Conservation (phyloP, 2,113 vertebrate species). For the Cryptotis parvus region DNA sequence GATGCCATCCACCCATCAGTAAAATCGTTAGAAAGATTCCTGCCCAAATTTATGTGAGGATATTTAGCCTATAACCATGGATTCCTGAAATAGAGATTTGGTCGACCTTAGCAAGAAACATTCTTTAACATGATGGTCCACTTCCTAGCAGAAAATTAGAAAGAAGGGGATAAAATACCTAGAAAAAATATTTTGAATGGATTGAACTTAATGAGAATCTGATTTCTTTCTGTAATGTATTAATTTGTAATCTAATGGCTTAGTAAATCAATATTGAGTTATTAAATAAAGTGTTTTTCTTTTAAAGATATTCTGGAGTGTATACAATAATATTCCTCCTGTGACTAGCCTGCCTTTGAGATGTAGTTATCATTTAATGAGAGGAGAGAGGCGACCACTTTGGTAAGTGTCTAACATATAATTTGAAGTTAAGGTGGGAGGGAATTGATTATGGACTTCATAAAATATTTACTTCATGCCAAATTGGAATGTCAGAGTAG, state of each 20-base stretch:
- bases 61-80: neutral
- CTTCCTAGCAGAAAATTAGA: slow-evolving; percentile 24
- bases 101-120: slow-evolving; percentile 8
- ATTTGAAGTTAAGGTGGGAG: slow-evolving; percentile 38
- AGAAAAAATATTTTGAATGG: slow-evolving; percentile 37
- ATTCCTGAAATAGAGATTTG: slow-evolving; percentile 12
- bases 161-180: neutral
- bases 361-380: slow-evolving; percentile 97
- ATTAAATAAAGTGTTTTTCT: slow-evolving; percentile 68
- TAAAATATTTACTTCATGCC: slow-evolving; percentile 13
- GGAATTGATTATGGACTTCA: neutral
- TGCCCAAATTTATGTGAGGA: neutral
- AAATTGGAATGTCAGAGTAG: slow-evolving; percentile 9
- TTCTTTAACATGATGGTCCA: neutral
- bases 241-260: slow-evolving; percentile 18
- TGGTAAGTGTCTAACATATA: slow-evolving; percentile 88
- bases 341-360: slow-evolving; percentile 93
- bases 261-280: slow-evolving; percentile 45
- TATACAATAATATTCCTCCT: slow-evolving; percentile 97
- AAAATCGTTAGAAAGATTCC: slow-evolving; percentile 10
- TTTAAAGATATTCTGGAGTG: slow-evolving; percentile 96
- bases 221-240: slow-evolving; percentile 44
- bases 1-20: neutral
- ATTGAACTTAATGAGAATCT: slow-evolving; percentile 62
- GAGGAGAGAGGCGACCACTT: slow-evolving; percentile 94